These are phyloP conservation scores for Drosophila dunni DNA, from an alignment of 1,140 invertebrate genomes.

Conservation along the genomic window DNA sequence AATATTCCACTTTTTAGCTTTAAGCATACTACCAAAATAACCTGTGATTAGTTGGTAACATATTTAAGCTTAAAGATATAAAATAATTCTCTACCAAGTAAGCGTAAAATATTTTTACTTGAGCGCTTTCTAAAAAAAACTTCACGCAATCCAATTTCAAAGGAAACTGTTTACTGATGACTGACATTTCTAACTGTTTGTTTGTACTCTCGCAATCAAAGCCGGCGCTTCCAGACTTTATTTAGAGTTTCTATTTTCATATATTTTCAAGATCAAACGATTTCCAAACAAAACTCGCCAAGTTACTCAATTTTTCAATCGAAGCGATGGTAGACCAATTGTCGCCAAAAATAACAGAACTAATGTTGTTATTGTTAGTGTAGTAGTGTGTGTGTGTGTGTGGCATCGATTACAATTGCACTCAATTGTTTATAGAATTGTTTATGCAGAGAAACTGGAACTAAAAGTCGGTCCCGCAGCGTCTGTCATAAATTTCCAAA, in stretches of 20 bases:
- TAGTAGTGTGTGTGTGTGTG: slow-evolving; percentile 9
- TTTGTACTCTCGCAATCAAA: slow-evolving; percentile 12
- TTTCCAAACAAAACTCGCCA: slow-evolving; percentile 40
- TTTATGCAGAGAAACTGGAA: slow-evolving; percentile 8
- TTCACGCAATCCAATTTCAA: not conserved
- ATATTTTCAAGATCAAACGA: slow-evolving; percentile 24
- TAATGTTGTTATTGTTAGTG: slow-evolving; percentile 2
- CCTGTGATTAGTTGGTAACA: no score
- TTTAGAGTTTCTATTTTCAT: slow-evolving; percentile 27
- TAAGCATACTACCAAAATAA: no score
- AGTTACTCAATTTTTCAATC: slow-evolving; percentile 1
- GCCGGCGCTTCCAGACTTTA: slow-evolving; percentile 30
- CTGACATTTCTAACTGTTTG: slow-evolving; percentile 6
- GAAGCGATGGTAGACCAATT: slow-evolving; percentile 66
- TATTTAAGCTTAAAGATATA: no score
- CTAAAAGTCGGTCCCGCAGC: slow-evolving; percentile 44
- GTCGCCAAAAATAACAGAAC: slow-evolving; percentile 57
- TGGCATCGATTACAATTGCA: slow-evolving; percentile 71
- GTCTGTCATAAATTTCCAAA: slow-evolving; percentile 68
- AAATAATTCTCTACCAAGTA: no score
- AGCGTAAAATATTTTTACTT: not conserved
- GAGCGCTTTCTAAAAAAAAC: not conserved
- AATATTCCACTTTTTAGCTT: no score
- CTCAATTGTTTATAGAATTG: slow-evolving; percentile 53
- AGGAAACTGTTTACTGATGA: not conserved